Base-by-base conservation (phyloP, 2,888 invertebrate genomes). In the Mechanitis messenoides region DNA sequence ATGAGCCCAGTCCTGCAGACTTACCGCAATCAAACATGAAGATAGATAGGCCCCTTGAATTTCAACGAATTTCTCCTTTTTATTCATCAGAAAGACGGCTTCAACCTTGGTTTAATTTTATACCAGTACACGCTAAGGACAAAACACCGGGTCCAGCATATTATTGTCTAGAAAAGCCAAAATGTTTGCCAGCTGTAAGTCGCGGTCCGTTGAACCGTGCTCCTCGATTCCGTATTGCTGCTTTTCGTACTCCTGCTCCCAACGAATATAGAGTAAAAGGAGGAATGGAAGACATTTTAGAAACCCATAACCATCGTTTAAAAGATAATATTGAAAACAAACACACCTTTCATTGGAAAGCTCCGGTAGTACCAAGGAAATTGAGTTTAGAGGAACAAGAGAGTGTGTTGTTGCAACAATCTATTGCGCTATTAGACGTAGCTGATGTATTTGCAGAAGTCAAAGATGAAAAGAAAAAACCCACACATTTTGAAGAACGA, bases 101-200 rank as follows among this genome's bases (percentile, higher is more conserved):
- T 69, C 69, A 73, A 54, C 80, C 82, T 28, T 88, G 89, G 88
- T 71, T 77, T 68, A 77, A 83, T 70, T 83, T 79, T 77, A 75
- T 84, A 63, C 76, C 84, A 7, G 74, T 86, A 31, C 69, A 74
- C 59, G 79, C 74, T 1, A 71, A 65, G 50, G 53, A 70, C 1
- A 68, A 71, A 59, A 83, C 84, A 5, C 85, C 86, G 53, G 87
- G 85, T 0, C 87, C 87, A 12, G 76, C 78, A 58, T 74, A 77
- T 67, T 86, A 84, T 62, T 67, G 71, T 58, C 57, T 69, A 56
- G 76, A 81, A 58, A 80, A 75, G 57, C 72, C 77, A 20, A 76
- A 69, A 69, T 82, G 81, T 65, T 57, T 65, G 9, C 79, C 84
- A 38, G 83, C 86, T 20, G 81, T 84, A 33, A 62, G 62, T n/a